A percentile compares a stretch with the other conserved stretches of the same genome.
Evolutionary conservation across 2,113 vertebrate genomes (phyloP).

Genomic region (Macroglossus sobrinus): DNA sequence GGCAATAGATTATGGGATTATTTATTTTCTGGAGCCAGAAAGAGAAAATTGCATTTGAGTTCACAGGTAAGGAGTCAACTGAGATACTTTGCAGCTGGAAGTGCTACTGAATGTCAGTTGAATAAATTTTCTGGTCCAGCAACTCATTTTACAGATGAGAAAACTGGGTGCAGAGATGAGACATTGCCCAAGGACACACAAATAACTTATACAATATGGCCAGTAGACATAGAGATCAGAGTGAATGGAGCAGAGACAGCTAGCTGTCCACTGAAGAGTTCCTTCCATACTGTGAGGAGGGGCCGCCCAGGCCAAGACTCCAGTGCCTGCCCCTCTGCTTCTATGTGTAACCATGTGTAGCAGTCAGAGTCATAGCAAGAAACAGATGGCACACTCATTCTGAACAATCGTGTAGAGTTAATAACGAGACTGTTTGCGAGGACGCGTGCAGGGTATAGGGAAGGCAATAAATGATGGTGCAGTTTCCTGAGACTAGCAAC

Average conservation of each 20-base stretch:
- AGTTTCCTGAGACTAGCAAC: too few species aligned
- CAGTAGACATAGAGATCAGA: not conserved
- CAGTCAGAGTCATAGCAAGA: not conserved
- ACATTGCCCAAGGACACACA: not conserved
- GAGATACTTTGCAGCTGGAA: not conserved
- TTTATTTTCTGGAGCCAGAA: not conserved
- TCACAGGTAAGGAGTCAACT: not conserved
- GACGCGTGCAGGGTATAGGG: accelerated
- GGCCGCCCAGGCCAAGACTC: not conserved
- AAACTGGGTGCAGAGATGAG: not conserved
- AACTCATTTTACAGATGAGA: not conserved
- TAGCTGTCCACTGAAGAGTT: too few species aligned
- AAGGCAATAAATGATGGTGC: not conserved
- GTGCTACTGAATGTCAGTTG: not conserved
- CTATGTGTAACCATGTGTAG: not conserved
- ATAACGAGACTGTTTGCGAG: not conserved
- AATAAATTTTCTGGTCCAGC: not conserved
- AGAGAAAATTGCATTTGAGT: not conserved
- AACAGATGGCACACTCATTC: not conserved
- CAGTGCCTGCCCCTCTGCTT: not conserved
- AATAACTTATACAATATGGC: not conserved
- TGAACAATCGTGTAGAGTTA: not conserved
- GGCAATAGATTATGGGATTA: not conserved
- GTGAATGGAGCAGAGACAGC: not conserved
- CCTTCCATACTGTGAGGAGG: too few species aligned